These are phyloP conservation scores for Pegea sp. DNA, from an alignment of 23 tunicate species.

Conservation along the genomic window DNA sequence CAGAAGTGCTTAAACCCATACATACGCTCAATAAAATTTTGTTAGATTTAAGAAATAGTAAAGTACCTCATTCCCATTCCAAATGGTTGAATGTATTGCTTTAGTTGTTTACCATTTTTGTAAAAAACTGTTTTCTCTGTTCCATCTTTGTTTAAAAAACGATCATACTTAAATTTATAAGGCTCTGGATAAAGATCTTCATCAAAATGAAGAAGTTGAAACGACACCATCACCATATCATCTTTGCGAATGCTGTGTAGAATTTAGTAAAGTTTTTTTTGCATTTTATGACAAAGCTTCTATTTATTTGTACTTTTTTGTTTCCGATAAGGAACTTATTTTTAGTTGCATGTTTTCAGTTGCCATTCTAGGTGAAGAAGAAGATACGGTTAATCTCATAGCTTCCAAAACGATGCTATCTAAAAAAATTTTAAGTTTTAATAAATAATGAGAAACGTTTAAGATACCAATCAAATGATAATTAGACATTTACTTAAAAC, in stretches of 20 bases:
- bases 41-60: background rate
- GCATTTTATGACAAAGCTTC: background rate
- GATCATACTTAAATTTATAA: constrained; percentile 3
- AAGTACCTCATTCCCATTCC: constrained; percentile 3
- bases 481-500: background rate
- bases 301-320: background rate
- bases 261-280: too few relatives aligned
- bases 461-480: background rate
- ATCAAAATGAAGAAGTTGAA: constrained; percentile 4
- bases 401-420: background rate
- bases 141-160: constrained; percentile 4
- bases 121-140: constrained; percentile 2
- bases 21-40: too few relatives aligned
- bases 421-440: background rate
- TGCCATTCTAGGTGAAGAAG: background rate
- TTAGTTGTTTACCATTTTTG: constrained; percentile 3
- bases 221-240: constrained; percentile 3
- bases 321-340: background rate
- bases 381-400: background rate
- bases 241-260: constrained; percentile 6
- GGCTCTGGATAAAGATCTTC: constrained; percentile 2
- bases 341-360: background rate
- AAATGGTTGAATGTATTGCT: constrained; percentile 2
- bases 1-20: too few relatives aligned
- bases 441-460: too few relatives aligned